Conservation (phyloP, 2,888 invertebrate genomes). For the Omphaloscelis lunosa region DNA sequence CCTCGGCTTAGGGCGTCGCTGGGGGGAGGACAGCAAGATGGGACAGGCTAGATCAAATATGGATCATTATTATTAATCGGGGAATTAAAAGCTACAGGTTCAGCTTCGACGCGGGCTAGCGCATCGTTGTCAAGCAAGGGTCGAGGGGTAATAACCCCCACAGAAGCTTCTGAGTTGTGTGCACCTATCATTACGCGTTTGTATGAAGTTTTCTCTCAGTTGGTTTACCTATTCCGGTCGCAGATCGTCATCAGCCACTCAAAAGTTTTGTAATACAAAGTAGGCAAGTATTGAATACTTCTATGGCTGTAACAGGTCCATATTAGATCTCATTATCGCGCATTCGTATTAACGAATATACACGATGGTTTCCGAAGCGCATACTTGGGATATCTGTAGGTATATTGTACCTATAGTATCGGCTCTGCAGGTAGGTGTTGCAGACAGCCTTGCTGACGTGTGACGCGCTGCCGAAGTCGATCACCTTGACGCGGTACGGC, state of each 20-base stretch:
- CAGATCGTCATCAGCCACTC: not conserved
- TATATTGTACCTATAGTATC: conserved; percentile 93
- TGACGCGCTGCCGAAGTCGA: conserved; percentile 99
- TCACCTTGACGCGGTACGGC: conserved; percentile 99
- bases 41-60: too few species aligned
- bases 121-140: too few species aligned
- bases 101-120: too few species aligned
- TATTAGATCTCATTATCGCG: not conserved
- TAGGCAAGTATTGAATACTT: not conserved
- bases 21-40: too few species aligned
- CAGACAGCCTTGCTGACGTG: conserved; percentile 99
- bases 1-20: too few species aligned
- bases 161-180: not conserved
- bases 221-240: not conserved
- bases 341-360: not conserved
- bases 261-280: not conserved
- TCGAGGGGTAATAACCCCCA: not conserved
- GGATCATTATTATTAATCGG: too few species aligned
- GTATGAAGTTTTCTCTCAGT: not conserved
- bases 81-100: too few species aligned
- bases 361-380: not conserved
- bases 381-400: not conserved
- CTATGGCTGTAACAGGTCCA: not conserved
- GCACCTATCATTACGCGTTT: not conserved
- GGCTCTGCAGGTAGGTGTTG: conserved; percentile 99